These are phyloP conservation scores for Misgurnus mizolepis DNA, from an alignment of 2,113 vertebrate genomes.

Conservation along the genomic window DNA sequence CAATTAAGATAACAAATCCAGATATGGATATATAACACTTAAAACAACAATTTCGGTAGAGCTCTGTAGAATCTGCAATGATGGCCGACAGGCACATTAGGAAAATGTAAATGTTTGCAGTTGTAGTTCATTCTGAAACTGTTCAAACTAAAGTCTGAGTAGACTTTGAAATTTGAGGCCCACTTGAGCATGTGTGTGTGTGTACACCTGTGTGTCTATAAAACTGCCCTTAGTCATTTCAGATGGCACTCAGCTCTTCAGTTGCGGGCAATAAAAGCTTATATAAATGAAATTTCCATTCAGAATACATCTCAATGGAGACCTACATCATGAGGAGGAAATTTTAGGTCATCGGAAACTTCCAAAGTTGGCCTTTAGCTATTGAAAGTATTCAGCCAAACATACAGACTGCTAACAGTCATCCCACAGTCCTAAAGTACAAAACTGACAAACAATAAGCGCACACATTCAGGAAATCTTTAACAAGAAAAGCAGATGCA, in stretches of 20 bases:
- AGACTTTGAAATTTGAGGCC: neutral
- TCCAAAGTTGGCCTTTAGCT: neutral
- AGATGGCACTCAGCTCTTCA: neutral
- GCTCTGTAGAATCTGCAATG: conserved; percentile 1
- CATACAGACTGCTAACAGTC: neutral
- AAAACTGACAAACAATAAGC: conserved; percentile 1
- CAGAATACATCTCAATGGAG: too few relatives aligned
- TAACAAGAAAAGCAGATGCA: too few relatives aligned
- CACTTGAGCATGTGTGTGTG: too few relatives aligned
- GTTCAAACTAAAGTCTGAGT: neutral
- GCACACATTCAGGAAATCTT: neutral
- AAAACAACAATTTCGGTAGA: conserved; percentile 22
- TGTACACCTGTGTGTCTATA: neutral
- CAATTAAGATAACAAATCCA: too few relatives aligned
- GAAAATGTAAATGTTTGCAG: conserved; percentile 5
- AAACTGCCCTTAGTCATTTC: neutral
- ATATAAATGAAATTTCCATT: neutral
- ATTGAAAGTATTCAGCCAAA: neutral
- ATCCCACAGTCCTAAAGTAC: neutral
- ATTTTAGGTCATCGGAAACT: neutral
- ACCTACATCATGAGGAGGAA: neutral
- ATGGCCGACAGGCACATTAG: neutral
- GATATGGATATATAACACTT: neutral
- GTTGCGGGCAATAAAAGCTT: neutral
- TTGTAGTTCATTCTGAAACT: neutral